These are phyloP conservation scores for Lamprologus ornatipinnis DNA, from an alignment of 2,113 vertebrate genomes.

Conservation along the genomic window DNA sequence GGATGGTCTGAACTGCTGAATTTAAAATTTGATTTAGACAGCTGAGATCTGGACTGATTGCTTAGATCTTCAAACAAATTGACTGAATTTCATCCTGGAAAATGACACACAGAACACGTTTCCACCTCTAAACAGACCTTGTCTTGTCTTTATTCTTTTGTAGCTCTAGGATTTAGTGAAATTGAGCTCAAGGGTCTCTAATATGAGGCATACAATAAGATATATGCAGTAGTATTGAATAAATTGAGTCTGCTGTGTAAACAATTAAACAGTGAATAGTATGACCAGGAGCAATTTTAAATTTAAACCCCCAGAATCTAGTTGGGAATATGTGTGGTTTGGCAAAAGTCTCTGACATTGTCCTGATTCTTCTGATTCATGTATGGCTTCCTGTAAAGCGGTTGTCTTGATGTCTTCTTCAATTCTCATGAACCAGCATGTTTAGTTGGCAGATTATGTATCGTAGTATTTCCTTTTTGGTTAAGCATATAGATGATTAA, in stretches of 20 bases:
- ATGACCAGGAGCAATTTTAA: background rate
- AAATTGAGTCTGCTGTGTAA: background rate
- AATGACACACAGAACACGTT: background rate
- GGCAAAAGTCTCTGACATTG: background rate
- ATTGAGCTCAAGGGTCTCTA: background rate
- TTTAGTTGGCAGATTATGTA: background rate
- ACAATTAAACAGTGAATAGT: background rate
- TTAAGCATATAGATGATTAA: background rate
- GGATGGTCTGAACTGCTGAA: background rate
- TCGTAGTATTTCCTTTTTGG: background rate
- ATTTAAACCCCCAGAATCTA: background rate
- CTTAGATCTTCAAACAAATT: background rate
- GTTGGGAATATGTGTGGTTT: background rate
- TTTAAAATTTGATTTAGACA: background rate
- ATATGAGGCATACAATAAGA: background rate
- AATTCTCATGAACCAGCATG: background rate
- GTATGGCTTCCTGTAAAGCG: background rate
- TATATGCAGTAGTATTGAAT: background rate
- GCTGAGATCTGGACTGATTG: background rate
- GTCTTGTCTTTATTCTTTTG: background rate
- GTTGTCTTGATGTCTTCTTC: background rate
- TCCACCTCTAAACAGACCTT: background rate
- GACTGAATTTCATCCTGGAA: background rate
- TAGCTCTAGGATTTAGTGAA: background rate
- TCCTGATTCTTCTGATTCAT: background rate